Evolutionary conservation across 2,888 invertebrate species (phyloP).

Genomic region (Mythimna loreyi): DNA sequence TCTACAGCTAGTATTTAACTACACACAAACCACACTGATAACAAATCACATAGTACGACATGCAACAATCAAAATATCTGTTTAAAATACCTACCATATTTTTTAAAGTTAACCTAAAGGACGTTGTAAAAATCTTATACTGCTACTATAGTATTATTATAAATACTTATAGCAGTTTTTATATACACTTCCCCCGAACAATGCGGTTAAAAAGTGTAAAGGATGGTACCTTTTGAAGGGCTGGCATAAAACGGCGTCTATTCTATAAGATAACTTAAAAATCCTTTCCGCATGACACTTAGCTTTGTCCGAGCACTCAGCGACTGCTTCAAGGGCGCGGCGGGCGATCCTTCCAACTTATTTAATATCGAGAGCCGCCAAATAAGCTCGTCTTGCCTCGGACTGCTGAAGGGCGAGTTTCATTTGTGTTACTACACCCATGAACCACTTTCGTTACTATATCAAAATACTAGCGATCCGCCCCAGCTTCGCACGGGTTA

Average conservation of each 20-base stretch:
- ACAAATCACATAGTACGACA: constrained; percentile 11
- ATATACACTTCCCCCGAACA: background rate
- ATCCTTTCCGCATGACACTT: constrained; percentile 28
- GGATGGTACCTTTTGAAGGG: constrained; percentile 5
- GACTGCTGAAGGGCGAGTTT: constrained; percentile 22
- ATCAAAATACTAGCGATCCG: no score
- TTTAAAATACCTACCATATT: background rate
- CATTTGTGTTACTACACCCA: constrained; percentile 17
- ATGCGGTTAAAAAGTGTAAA: background rate
- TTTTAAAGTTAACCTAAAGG: background rate
- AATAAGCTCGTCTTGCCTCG: constrained; percentile 32
- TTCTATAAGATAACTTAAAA: constrained; percentile 30
- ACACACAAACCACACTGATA: background rate
- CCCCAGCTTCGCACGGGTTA: no score
- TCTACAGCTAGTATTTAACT: background rate
- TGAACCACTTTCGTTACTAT: constrained; percentile 7
- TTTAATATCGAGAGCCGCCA: constrained; percentile 59
- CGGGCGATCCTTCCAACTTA: constrained; percentile 52
- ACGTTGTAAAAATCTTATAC: background rate
- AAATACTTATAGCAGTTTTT: background rate
- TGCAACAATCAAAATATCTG: constrained; percentile 9
- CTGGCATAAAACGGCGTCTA: constrained; percentile 3
- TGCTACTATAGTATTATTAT: background rate
- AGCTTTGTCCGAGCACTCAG: constrained; percentile 26
- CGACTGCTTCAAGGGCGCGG: constrained; percentile 23